Evolutionary conservation across 2,888 invertebrate species (phyloP), one percentile per base, ranked within the genome.

Genomic region (Chydorus sphaericus): DNA sequence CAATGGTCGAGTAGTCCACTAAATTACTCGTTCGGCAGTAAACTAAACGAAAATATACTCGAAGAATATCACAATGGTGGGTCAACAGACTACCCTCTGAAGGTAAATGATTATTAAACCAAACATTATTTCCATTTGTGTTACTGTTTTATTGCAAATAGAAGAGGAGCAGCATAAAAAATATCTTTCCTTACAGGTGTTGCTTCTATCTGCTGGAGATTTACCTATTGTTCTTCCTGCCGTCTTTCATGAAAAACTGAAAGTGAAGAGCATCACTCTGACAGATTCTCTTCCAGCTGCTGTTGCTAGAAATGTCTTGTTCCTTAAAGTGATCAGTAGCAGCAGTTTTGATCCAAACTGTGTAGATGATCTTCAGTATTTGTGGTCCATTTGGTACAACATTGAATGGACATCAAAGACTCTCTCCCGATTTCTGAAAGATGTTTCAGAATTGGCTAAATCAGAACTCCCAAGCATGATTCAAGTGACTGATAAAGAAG

Each of bases 351-450:
- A 52, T 36, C 36, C 36, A 10, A 6, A 36, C 8, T 18, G 36
- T 14, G 14, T 20, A 14, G 36, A 52, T 4, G 37, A 52, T 36
- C n/a, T 52, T 10, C 33, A 52, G 10, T 33, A 33, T n/a, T 36
- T 52, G 20, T 52, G 52, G 52, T 5, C 31, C 18, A 11, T 52
- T 18, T 36, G 37, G 36, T 52, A 52, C 18, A 36, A 52, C 26
- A 36, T 36, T 33, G 18, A 31, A 18, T 52, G 52, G 52, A 18
- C 31, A 26, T 31, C 31, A 37, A 20, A 5, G 14, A 52, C 52
- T 31, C n/a, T 16, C 11, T 6, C n/a, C 18, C 16, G n/a, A 11
- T 52, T 52, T 20, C 1, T 36, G 33, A 52, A 23, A 18, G 31
- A 26, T 20, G n/a, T 52, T 10, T 18, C 36, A 36, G 52, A 52